Evolutionary conservation across 2,797 vertebrate species (phyloP), one percentile per base, ranked within the genome.

Genomic region (Sphenopsis melanotis): DNA sequence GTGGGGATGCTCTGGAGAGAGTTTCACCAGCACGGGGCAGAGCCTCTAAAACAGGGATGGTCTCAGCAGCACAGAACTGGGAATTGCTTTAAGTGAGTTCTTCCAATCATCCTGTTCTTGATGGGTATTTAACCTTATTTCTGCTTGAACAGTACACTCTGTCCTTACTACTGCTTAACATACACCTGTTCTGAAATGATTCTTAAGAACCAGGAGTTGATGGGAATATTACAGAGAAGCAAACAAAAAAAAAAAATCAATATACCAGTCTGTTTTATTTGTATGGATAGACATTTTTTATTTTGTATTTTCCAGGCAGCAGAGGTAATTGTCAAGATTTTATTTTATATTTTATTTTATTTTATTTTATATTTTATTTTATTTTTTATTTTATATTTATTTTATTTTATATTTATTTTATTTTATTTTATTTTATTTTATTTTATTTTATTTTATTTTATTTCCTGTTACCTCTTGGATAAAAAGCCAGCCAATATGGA

Each of bases 11-110:
- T 5, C 29, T 1, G 3, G 17, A 32, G 19, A 36, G 44, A 72
- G 21, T 16, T 44, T 78, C 29, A 15, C 23, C 61, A 57, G 19
- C 10, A 5, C 0, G 0, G 13, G 23, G 15, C 71, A 59, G 30
- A 2, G 64, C 15, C 20, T 75, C 61, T 47, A 59, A 46, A 36
- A 36, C 42, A 79, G 10, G 8, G 9, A 7, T 2, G 8, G 11
- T 32, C 52, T 60, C 53, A 75, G 69, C 52, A 56, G 29, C 6
- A 44, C 34, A 30, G 47, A 89, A 42, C 0, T 50, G 37, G 37
- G 53, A 83, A 15, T 34, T 1, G 0, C 56, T 36, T 18, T 12
- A n/a, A 55, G 12, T 46, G 32, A 57, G 34, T 50, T 53, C 46
- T 56, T 68, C 37, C 34, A 52, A 23, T 36, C 36, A 37, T 42